Evolutionary conservation across 2,888 invertebrate genomes (phyloP).

Genomic region (Magallana nippona): DNA sequence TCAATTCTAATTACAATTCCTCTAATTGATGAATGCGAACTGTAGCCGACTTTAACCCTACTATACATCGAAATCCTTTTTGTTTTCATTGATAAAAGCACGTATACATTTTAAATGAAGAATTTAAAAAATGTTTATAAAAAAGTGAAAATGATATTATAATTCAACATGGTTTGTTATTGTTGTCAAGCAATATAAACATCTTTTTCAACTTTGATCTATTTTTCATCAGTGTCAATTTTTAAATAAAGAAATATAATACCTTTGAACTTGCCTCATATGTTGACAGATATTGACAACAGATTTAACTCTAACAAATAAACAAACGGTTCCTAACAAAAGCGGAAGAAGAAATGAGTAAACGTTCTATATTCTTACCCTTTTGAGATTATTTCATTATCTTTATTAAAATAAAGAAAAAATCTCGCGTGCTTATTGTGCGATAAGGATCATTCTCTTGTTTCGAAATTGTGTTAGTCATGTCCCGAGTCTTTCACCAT

Average conservation of each 20-base stretch:
- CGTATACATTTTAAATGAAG: neutral
- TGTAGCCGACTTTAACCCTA: neutral
- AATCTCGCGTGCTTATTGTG: neutral
- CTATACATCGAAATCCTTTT: too few relatives aligned
- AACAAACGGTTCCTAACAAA: neutral
- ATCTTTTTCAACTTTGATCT: neutral
- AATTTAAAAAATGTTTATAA: too few relatives aligned
- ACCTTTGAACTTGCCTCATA: neutral
- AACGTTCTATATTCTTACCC: neutral
- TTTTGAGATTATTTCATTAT: neutral
- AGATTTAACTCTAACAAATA: neutral
- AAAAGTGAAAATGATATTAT: too few relatives aligned
- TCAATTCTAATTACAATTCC: constrained; percentile 14
- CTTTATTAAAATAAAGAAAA: neutral
- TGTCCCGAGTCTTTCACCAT: neutral
- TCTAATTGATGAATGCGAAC: constrained; percentile 11
- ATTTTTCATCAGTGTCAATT: neutral
- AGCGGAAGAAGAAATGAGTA: neutral
- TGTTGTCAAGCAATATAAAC: neutral
- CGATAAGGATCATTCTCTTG: too few relatives aligned
- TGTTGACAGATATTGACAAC: neutral
- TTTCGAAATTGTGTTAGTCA: too few relatives aligned
- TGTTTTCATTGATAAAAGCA: neutral
- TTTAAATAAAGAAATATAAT: neutral
- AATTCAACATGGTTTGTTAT: too few relatives aligned